Evolutionary conservation across 2,113 vertebrate species (phyloP), one percentile per base, ranked within the genome.

Genomic region (Oriolus oriolus): DNA sequence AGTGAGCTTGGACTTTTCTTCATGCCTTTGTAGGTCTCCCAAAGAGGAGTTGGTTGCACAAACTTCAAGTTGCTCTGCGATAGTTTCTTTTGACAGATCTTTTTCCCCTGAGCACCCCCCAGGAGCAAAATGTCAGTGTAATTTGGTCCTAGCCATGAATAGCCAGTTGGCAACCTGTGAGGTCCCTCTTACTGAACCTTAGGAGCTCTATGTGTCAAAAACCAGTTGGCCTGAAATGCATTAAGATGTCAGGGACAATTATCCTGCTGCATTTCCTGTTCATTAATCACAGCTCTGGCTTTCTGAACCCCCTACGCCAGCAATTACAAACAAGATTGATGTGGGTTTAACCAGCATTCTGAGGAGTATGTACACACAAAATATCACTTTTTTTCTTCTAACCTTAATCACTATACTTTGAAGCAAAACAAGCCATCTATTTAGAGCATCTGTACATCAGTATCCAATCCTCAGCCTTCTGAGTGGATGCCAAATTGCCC

Each of bases 21-120:
- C 31, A 3, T 78, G 88, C 37, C 26, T 90, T 63, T 74, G 50
- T 47, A 50, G 39, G 47, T 77, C 66, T 89, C 75, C 76, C n/a
- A 81, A 79, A 60, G 65, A 92, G 88, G 73, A 90, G 22, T 64
- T 95, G 73, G 83, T 89, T 41, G 53, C 66, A 81, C 44, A 88
- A 78, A 80, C 79, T 82, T 95, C 79, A 86, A 61, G 23, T 41
- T 88, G 31, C 50, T 91, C 39, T 54, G 26, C 6, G 3, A 50
- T 92, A 95, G 77, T 95, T 95, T 89, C 73, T 90, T 92, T 65
- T 92, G 92, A 95, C 92, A 92, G 92, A 90, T 91, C 84, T 61
- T 94, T 89, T 79, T 84, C 44, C 88, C 78, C 52, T 54, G 68
- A 71, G 70, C 44, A 54, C 33, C 54, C 88, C 94, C 91, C 61